phyloP scores from a whole-genome alignment of 1,140 invertebrate genomes.

The Tetramorium simillimum region DNA sequence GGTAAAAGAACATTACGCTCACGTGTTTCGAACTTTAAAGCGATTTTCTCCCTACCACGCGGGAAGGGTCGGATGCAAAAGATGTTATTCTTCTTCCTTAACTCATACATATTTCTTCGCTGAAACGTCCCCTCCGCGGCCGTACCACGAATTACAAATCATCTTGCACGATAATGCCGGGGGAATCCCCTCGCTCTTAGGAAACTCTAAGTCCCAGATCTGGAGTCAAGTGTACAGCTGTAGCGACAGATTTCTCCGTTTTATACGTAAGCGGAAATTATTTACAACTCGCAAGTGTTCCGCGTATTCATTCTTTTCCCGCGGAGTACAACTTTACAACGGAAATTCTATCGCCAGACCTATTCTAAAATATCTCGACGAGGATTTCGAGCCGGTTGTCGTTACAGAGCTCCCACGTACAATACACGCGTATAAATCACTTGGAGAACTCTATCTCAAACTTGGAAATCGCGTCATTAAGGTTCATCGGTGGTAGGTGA shows the following conservation, averaged over 20 bases:
- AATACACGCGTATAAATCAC: conserved; percentile 51
- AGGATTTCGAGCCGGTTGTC: neutral
- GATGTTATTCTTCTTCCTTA: conserved; percentile 73
- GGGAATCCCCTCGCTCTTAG: conserved; percentile 56
- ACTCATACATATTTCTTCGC: conserved; percentile 72
- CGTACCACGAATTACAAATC: conserved; percentile 72
- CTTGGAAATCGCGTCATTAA: conserved; percentile 71
- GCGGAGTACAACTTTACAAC: neutral
- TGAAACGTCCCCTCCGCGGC: conserved; percentile 55
- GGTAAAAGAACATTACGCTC: conserved; percentile 67
- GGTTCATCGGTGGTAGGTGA: conserved; percentile 53
- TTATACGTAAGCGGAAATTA: conserved; percentile 4
- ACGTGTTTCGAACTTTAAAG: conserved; percentile 70
- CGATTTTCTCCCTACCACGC: conserved; percentile 55
- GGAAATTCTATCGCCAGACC: neutral
- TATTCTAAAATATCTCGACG: neutral
- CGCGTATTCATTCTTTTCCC: neutral
- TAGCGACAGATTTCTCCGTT: neutral
- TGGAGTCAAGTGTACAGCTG: conserved; percentile 51
- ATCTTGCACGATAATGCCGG: conserved; percentile 68
- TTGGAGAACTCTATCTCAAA: conserved; percentile 60
- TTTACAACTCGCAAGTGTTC: neutral
- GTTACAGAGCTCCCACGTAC: neutral
- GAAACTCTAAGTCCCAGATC: conserved; percentile 61
- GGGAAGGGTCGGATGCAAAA: conserved; percentile 61